These are phyloP conservation scores for Spodoptera litura DNA, from an alignment of 1,140 invertebrate species.

Conservation along the genomic window DNA sequence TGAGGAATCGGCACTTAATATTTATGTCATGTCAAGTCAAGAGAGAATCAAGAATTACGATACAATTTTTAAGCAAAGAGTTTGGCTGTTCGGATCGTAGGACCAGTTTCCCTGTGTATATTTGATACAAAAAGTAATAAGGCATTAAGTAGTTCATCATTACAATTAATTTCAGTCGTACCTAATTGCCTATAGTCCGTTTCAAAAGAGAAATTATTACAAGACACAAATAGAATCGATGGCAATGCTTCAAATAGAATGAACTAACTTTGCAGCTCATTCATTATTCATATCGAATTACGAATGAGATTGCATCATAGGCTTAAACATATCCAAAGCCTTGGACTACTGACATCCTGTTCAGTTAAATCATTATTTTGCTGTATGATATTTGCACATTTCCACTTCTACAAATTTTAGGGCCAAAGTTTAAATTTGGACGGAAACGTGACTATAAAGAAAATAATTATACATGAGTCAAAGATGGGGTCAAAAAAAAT, in stretches of 20 bases:
- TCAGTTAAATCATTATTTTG: background rate
- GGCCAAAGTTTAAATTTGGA: background rate
- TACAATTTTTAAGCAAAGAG: too few species aligned
- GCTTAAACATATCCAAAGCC: slow-evolving; percentile 29
- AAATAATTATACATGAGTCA: too few species aligned
- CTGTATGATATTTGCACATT: background rate
- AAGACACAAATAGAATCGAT: slow-evolving; percentile 7
- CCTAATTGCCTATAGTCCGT: too few species aligned
- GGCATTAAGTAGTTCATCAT: too few species aligned
- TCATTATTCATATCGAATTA: slow-evolving; percentile 34
- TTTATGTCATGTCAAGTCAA: too few species aligned
- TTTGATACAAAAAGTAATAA: too few species aligned
- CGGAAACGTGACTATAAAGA: background rate
- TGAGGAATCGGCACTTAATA: too few species aligned
- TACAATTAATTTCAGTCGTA: too few species aligned
- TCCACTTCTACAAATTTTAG: background rate
- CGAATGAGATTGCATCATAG: slow-evolving; percentile 37
- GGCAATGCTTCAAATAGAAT: slow-evolving; percentile 14
- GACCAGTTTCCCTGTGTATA: too few species aligned
- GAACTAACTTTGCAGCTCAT: slow-evolving; percentile 24
- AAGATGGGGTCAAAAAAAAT: slow-evolving; percentile 8
- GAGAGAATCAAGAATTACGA: too few species aligned
- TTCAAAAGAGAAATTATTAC: background rate
- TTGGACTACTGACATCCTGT: slow-evolving; percentile 15
- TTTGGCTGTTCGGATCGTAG: too few species aligned